Evolutionary conservation across 2,113 vertebrate species (phyloP), one percentile per base, ranked within the genome.

Genomic region (Syrrhaptes paradoxus): DNA sequence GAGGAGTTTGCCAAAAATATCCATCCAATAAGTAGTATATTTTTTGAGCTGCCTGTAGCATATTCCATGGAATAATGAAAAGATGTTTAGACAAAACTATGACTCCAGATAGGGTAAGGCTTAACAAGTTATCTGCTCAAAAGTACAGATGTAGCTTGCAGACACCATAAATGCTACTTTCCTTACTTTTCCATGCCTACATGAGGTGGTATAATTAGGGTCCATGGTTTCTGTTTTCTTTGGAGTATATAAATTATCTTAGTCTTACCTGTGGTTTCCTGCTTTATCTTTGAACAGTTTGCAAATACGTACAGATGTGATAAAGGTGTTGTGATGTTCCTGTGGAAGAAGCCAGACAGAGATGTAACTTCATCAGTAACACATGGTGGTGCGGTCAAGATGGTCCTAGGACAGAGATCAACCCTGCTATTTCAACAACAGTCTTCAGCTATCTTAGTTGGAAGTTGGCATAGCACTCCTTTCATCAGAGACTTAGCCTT

Each of bases 151-250:
- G 18, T 43, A 38, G 18, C 16, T 45, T 89, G 36, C 31, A 76
- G 38, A 16, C 26, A 17, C 20, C 28, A 34, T 38, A 45, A 51
- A 63, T 74, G 24, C 16, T 52, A 7, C 10, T 59, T 52, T 75
- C 21, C 10, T 52, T 38, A 19, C 17, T 22, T 57, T 0, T 1
- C 43, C 10, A 34, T 24, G 46, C 6, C 24, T 63, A 32, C 1
- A 4, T 41, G 26, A 81, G 25, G 18, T 52, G 7, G 11, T 65
- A 22, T 7, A 59, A 83, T 59, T 17, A 59, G 3, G 5, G 38
- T 38, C n/a, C 12, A 19, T 10, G 3, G 13, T 54, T 62, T 52
- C 6, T n/a, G 16, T 32, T 32, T 34, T 57, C 41, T 75, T 55
- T 80, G 36, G 51, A 63, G 3, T 11, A 20, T 57, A 52, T 43